Evolutionary conservation across 2,113 vertebrate genomes (phyloP), one percentile per base, ranked within the genome.

Genomic region (Sciurus niger): DNA sequence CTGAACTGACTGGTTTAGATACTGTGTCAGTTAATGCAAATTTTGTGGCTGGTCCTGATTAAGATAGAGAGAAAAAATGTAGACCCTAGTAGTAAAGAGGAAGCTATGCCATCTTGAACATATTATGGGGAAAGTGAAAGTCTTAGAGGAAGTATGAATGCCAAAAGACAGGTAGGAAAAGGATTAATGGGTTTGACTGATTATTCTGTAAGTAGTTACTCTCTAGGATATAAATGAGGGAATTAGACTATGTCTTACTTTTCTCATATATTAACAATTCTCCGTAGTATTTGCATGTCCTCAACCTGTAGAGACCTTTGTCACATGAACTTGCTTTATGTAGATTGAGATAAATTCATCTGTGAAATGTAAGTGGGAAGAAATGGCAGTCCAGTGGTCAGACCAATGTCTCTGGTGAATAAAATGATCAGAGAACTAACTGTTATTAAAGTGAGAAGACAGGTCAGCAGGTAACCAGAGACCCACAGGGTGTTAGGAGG

Each of bases 201-300:
- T 63, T 60, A 68, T 46, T 22, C 30, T 37, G 51, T 9, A 53
- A 43, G 6, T 5, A 90, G 20, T 89, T 82, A 60, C n/a, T 53
- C 87, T 91, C n/a, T 80, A 43, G 37, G 83, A 2, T 65, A 85
- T 40, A 68, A 83, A 43, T 70, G 48, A 32, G 2, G 18, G 20
- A 63, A 96, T 67, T 78, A 92, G 37, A 67, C 4, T 12, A 32
- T 30, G 34, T 68, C n/a, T 93, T 74, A 55, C 30, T 84, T 80
- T 63, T 84, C 10, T 53, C 76, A 48, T 80, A 25, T 68, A 90
- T 90, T 95, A 90, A 79, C 6, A 93, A 3, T 65, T 84, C 20
- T 79, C 58, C n/a, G 0, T 34, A 32, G 32, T 28, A 55, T 4
- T 40, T 55, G 10, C 2, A 63, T n/a, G 20, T 92, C 25, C n/a